Base-by-base conservation (phyloP, 1,140 invertebrate genomes). In the Sitobion miscanthi region DNA sequence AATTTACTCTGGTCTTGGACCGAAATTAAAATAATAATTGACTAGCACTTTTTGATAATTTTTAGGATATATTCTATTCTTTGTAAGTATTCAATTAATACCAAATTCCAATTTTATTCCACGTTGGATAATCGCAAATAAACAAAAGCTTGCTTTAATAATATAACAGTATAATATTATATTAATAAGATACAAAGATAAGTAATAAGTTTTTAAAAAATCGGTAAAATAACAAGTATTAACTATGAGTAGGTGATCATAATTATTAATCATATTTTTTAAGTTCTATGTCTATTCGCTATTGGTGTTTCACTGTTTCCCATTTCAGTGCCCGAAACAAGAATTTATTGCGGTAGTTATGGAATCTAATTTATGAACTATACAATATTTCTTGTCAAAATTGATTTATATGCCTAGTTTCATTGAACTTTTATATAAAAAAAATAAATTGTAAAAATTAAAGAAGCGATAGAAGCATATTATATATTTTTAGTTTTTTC, bases 291-390 rank as follows among this genome's bases (percentile, higher is more conserved):
- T 69, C 62, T n/a, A 77, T 77, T 77, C 30, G 20, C 62, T n/a
- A 69, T 4, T 17, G 9, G 49, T 62, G 45, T 62, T 11, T 77
- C 5, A 4, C 0, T 69, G 62, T 69, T 69, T 30, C 30, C 30
- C 11, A 69, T 69, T 69, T 30, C 62, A 30, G 62, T 69, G 11
- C 30, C 62, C 11, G 62, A 77, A 77, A 77, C 62, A 77, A 77
- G 62, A 77, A 77, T 77, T 77, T 77, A 77, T 77, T 77, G 62
- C n/a, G 14, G 62, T 69, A 77, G 62, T 77, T 77, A n/a, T 77
- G 62, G 62, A 77, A 77, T 77, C 62, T 77, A 77, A 77, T 77
- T 77, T 77, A 77, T 77, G 62, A 77, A n/a, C 11, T 77, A 35
- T 17, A 77, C 62, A 77, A 77, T 77, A 77, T 77, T n/a, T 77